Percentiles rank a stretch among this genome's conserved stretches.
Evolutionary conservation across 1,140 invertebrate genomes (phyloP).

Genomic region (Caerostris darwini): DNA sequence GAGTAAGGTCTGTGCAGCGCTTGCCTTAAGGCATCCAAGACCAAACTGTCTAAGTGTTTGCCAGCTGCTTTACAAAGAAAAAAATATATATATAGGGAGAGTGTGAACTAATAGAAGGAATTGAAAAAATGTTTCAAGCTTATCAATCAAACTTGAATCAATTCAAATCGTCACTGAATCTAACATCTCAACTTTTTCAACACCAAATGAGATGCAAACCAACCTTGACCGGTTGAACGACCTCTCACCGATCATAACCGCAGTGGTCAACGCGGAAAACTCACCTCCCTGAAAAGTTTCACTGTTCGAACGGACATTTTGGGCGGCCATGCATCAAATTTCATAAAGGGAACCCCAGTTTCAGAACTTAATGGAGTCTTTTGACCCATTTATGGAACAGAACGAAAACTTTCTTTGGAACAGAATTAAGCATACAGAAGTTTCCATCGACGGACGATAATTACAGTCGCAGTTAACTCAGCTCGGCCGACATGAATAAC

Average conservation of each 20-base stretch:
- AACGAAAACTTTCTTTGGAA: not conserved
- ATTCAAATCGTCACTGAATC: too few relatives aligned
- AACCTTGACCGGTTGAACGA: constrained; percentile 34
- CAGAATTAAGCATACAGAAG: not conserved
- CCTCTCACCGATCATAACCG: not conserved
- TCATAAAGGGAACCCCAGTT: not conserved
- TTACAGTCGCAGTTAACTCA: not conserved
- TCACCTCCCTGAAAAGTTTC: not conserved
- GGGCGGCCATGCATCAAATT: not conserved
- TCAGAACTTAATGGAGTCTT: not conserved
- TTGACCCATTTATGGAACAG: constrained; percentile 9
- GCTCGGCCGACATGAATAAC: not conserved
- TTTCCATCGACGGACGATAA: not conserved
- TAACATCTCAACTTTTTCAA: not conserved
- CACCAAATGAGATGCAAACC: not conserved
- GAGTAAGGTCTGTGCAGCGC: too few relatives aligned
- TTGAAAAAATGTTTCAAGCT: too few relatives aligned
- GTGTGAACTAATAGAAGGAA: too few relatives aligned
- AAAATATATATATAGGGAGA: too few relatives aligned
- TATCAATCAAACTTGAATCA: too few relatives aligned
- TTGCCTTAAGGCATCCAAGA: too few relatives aligned
- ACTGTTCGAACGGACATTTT: not conserved
- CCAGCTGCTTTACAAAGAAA: too few relatives aligned
- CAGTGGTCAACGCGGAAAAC: not conserved
- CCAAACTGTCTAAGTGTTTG: too few relatives aligned